These are phyloP conservation scores for Sussaba pulchella DNA, from an alignment of 2,888 invertebrate genomes.

Conservation along the genomic window DNA sequence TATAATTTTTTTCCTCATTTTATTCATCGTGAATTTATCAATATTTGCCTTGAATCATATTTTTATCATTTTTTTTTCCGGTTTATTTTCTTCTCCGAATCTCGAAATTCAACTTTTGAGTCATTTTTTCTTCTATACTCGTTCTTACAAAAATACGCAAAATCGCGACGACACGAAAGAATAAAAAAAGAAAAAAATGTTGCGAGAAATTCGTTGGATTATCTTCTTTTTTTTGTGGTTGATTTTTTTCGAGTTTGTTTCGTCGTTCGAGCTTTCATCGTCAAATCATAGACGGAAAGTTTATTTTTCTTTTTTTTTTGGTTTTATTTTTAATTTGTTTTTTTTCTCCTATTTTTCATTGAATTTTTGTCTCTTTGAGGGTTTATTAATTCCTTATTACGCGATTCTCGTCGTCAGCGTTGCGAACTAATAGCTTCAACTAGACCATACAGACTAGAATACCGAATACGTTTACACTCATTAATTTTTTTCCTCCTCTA, in stretches of 20 bases:
- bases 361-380: conserved; percentile 15
- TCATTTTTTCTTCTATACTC: conserved; percentile 12
- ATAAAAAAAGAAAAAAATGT: conserved; percentile 43
- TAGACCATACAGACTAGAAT: conserved; percentile 80
- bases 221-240: conserved; percentile 42
- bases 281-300: conserved; percentile 63
- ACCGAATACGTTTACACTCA: conserved; percentile 81
- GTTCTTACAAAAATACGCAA: conserved; percentile 64
- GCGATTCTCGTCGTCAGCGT: conserved; percentile 31
- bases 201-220: conserved; percentile 61
- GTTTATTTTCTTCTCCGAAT: not conserved
- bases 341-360: no score
- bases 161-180: conserved; percentile 57
- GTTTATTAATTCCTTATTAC: conserved; percentile 26
- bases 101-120: not conserved
- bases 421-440: conserved; percentile 76
- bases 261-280: conserved; percentile 60
- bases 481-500: conserved; percentile 11
- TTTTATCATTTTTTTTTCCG: no score
- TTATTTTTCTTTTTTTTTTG: conserved; percentile 15
- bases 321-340: no score
- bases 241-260: conserved; percentile 34
- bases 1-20: conserved; percentile 14
- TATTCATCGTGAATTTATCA: no score
- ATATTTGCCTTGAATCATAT: no score